phyloP scores from a whole-genome alignment of 2,797 vertebrate genomes.

The Prunella strophiata region DNA sequence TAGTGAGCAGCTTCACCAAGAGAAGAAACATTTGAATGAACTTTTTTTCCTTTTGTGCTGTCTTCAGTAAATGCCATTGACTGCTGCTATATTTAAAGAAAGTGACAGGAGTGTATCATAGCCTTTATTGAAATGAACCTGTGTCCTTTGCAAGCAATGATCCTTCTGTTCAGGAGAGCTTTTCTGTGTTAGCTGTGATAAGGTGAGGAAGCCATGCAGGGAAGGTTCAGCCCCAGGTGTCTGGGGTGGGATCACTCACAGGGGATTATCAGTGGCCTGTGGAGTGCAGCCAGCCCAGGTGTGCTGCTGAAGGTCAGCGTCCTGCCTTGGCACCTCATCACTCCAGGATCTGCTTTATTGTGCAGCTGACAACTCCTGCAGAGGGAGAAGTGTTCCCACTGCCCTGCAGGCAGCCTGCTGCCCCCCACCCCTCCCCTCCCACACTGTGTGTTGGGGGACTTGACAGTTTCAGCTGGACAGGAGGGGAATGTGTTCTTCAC shows the following conservation, averaged over 20 bases:
- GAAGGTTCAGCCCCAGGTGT: neutral
- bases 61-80: constrained; percentile 28
- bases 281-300: neutral
- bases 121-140: neutral
- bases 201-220: neutral
- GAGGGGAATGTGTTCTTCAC: neutral
- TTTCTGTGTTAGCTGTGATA: constrained; percentile 10
- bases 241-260: neutral
- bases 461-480: neutral
- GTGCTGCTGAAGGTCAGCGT: neutral
- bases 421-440: neutral
- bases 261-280: neutral
- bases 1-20: neutral
- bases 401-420: neutral
- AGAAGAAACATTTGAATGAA: constrained; percentile 25
- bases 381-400: rapidly evolving
- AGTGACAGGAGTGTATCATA: neutral
- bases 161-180: constrained; percentile 22
- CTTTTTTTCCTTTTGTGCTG: constrained; percentile 20
- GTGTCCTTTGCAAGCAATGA: neutral
- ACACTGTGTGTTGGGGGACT: rapidly evolving
- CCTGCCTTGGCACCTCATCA: neutral
- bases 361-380: neutral
- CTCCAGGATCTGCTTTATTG: rapidly evolving
- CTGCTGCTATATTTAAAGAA: constrained; percentile 34